These are phyloP conservation scores for Apogon hyalosoma DNA, from an alignment of 2,797 vertebrate species.

Conservation along the genomic window DNA sequence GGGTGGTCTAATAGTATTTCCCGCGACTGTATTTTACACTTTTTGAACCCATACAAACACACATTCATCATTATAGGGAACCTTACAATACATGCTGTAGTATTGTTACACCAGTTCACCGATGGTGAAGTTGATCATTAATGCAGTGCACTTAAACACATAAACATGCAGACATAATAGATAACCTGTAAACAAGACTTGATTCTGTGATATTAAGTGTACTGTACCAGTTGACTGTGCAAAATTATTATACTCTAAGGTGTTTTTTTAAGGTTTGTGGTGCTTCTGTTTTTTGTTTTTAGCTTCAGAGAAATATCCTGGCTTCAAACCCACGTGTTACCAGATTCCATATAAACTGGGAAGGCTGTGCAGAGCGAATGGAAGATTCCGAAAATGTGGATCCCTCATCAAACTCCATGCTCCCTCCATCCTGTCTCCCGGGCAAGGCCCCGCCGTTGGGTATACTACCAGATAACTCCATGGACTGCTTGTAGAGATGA, in stretches of 20 bases:
- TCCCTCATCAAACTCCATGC: conserved; percentile 85
- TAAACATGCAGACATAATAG: conserved; percentile 2
- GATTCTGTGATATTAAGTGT: too few species aligned
- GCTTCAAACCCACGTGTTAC: conserved; percentile 93
- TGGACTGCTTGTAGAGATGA: conserved; percentile 90
- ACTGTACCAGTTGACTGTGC: too few species aligned
- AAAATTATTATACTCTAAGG: background rate
- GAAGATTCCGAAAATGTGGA: conserved; percentile 92
- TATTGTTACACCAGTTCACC: too few species aligned
- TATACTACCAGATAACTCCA: conserved; percentile 91
- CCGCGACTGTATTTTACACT: too few species aligned
- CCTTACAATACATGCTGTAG: too few species aligned
- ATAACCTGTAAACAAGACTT: background rate
- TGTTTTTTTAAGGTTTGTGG: background rate
- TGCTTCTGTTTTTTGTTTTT: conserved; percentile 25
- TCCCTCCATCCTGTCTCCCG: conserved; percentile 85
- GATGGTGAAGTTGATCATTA: background rate
- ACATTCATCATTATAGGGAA: too few species aligned
- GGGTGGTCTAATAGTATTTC: too few species aligned
- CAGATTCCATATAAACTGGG: conserved; percentile 96
- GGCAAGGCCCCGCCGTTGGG: conserved; percentile 86
- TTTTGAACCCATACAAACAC: too few species aligned
- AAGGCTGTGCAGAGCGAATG: conserved; percentile 87
- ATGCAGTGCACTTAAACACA: background rate
- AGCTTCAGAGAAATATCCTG: conserved; percentile 95